Base-by-base conservation (phyloP, 2,797 vertebrate species). In the Gymnoscopelus microlampas region DNA sequence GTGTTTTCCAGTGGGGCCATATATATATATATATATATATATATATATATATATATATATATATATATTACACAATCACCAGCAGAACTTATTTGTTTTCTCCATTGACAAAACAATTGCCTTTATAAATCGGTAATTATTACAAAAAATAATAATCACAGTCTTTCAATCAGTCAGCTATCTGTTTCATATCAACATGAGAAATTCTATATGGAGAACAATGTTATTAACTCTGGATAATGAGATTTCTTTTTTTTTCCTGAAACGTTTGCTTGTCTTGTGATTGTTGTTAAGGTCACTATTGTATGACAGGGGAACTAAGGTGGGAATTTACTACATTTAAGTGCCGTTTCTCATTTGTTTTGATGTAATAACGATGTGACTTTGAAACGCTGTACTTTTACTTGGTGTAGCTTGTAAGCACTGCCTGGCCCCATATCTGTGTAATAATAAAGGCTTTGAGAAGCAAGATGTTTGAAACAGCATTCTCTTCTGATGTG, bases 391-490 rank as follows among this genome's bases (percentile, higher is more conserved):
- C 84, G 78, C 82, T 90, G 89, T 92, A 85, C 76, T 83, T 85
- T 86, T 53, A 88, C 75, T 83, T 87, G 73, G 71, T 89, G 85
- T 90, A 89, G 86, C 86, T 81, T 88, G 90, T 89, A 88, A 87
- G 85, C 87, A 90, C 89, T 90, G 88, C 87, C 88, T 80, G 83
- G 85, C 80, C 87, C 85, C 85, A 76, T 85, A 84, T 90, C 82
- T 88, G 81, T 92, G 85, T 91, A 84, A 84, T 69, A 92, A 92
- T 91, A 93, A 93, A 93, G 78, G 84, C 85, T 87, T 79, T 72
- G 74, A 88, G 69, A 82, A 89, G 85, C 78, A 83, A 76, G 69
- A 32, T 1, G 19, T 76, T 66, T 64, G 44, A 19, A 12, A 57
- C 47, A 35, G n/a, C 62, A 3, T 13, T 66, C 47, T 64, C 32